Percentiles rank a stretch among this genome's conserved stretches.
phyloP scores from a whole-genome alignment of 1,140 invertebrate genomes.

The Agraylea sexmaculata region DNA sequence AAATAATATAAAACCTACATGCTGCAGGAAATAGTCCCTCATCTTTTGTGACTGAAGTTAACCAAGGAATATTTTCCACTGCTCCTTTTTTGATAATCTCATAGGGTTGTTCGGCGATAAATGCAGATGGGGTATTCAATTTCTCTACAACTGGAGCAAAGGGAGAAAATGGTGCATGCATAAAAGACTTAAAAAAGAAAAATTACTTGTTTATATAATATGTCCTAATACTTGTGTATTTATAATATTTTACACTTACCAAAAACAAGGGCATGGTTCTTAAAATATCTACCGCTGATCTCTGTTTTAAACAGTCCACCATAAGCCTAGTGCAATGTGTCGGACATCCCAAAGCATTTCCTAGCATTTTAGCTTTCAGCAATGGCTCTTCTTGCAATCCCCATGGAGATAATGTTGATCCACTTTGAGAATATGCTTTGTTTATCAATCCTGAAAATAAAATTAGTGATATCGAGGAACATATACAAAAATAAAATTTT shows the following conservation, averaged over 20 bases:
- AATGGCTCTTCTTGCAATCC: conserved; percentile 50
- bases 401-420: conserved; percentile 60
- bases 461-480: no score
- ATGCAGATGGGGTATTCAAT: conserved; percentile 33
- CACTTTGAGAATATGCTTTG: conserved; percentile 67
- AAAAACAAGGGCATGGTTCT: conserved; percentile 33
- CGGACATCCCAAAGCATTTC: conserved; percentile 56
- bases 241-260: conserved; percentile 24
- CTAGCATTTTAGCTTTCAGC: conserved; percentile 55
- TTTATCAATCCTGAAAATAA: conserved; percentile 45
- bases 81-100: conserved; percentile 39
- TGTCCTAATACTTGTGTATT: neutral
- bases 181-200: conserved; percentile 11
- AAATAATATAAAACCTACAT: conserved; percentile 28
- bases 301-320: conserved; percentile 55
- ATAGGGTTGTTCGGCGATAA: conserved; percentile 44
- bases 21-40: conserved; percentile 52
- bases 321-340: conserved; percentile 43
- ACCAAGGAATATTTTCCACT: conserved; percentile 44
- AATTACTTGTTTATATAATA: neutral
- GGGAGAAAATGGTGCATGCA: conserved; percentile 26
- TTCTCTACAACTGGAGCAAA: conserved; percentile 49
- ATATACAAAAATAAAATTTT: no score
- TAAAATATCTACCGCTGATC: conserved; percentile 45
- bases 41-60: conserved; percentile 43